Base-by-base conservation (phyloP, 2,888 invertebrate species). In the Rapana venosa region DNA sequence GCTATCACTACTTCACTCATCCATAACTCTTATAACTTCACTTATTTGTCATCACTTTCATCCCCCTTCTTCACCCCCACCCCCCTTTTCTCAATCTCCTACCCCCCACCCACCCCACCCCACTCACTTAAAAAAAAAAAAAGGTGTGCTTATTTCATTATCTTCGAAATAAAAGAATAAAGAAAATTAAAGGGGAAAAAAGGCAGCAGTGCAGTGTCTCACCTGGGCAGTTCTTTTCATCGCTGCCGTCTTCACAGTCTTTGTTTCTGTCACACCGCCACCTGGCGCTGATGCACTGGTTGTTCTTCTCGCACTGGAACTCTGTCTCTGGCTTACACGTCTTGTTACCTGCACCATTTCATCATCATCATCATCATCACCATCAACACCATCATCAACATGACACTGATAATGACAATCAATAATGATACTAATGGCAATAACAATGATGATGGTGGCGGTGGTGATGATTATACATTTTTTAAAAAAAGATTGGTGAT, bases 231-330 rank as follows among this genome's bases (percentile, higher is more conserved):
- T 92, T 90, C 58, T 91, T 79, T 90, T 93, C 93, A 84, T 94
- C 93, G 2, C 92, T 91, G 20, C 70, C 77, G 84, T 94, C 93
- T n/a, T 70, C 81, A 90, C 95, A 95, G 88, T 95, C 95, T 2
- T 97, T 97, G 94, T 98, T 98, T 0, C 98, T 98, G 95, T 99
- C 98, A 96, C 99, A 99, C 70, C 97, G 97, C 98, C 98, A 98
- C 93, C 97, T 97, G 8, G 97, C 97, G 11, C 97, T 97, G 92
- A 98, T 98, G 96, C 98, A 99, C 58, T 87, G 77, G 20, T 79
- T 32, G 47, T 86, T 87, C 1, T 13, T 32, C 32, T 47, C 26
- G 66, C 90, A 90, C 35, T 77, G 77, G 70, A 87, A 90, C 32
- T 90, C 87, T 2, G 81, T 47, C 0, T 79, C 79, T 26, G 77